Percentiles rank a stretch among this genome's conserved stretches.
These are phyloP conservation scores for Euwallacea fornicatus DNA, from an alignment of 1,140 invertebrate genomes.

Conservation along the genomic window DNA sequence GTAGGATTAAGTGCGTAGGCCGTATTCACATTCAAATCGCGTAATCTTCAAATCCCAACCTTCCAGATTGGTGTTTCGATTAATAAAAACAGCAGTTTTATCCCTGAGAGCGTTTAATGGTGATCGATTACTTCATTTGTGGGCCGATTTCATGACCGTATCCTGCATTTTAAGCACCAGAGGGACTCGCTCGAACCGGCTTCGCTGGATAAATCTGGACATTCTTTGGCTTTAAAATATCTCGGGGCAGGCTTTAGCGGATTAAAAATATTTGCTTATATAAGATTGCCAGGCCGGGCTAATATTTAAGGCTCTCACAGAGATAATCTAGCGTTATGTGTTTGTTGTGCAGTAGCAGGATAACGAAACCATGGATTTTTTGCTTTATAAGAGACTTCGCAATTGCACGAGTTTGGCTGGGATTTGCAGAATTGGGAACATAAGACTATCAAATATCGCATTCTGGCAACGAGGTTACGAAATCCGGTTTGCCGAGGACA, in stretches of 20 bases:
- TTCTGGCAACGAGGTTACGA: too few relatives aligned
- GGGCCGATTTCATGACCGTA: not conserved
- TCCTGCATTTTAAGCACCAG: not conserved
- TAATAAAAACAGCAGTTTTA: slow-evolving; percentile 23
- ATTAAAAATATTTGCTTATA: slow-evolving; percentile 3
- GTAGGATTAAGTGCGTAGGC: slow-evolving; percentile 18
- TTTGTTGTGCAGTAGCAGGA: not conserved
- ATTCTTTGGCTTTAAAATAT: slow-evolving; percentile 4
- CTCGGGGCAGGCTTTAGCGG: not conserved
- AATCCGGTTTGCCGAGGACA: too few relatives aligned
- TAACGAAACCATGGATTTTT: too few relatives aligned
- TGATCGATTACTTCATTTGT: slow-evolving; percentile 29
- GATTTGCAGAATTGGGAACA: too few relatives aligned
- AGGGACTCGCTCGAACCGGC: not conserved
- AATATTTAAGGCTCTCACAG: slow-evolving; percentile 3
- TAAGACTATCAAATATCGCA: too few relatives aligned
- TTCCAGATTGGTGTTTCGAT: slow-evolving; percentile 23
- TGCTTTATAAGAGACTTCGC: too few relatives aligned
- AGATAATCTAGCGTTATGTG: slow-evolving; percentile 1
- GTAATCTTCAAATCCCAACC: slow-evolving; percentile 3
- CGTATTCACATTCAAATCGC: slow-evolving; percentile 26
- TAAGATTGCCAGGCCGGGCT: not conserved
- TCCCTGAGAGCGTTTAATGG: slow-evolving; percentile 24
- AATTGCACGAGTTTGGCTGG: too few relatives aligned
- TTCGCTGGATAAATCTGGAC: not conserved